Percentiles rank a stretch among this genome's conserved stretches.
Conservation (phyloP, 2,797 vertebrate species). For the Premnoplex brunnescens region DNA sequence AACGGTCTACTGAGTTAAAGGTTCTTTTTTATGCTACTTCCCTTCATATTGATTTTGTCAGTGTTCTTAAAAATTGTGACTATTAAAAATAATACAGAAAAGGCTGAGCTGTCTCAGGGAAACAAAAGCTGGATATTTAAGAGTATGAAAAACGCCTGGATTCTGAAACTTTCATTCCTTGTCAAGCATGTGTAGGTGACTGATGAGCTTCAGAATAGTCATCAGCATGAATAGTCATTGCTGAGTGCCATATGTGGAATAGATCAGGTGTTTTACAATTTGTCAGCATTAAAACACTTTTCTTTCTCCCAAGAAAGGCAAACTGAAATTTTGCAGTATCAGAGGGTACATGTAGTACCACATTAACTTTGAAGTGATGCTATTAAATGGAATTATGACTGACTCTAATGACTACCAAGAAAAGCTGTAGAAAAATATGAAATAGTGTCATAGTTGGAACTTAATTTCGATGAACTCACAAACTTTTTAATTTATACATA, state of each 20-base stretch:
- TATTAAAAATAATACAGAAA: neutral
- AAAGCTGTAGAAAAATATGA: neutral
- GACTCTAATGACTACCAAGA: neutral
- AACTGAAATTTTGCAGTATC: neutral
- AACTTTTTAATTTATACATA: neutral
- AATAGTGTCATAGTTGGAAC: neutral
- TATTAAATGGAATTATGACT: neutral
- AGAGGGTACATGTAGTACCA: neutral
- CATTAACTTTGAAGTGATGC: neutral
- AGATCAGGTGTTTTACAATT: neutral
- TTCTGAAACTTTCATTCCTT: neutral
- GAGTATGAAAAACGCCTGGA: neutral
- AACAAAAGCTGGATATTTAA: neutral
- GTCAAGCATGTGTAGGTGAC: neutral
- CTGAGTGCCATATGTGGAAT: neutral
- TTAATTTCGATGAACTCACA: neutral
- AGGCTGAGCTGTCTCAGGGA: neutral
- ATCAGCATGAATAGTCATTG: neutral
- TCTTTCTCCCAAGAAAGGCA: neutral
- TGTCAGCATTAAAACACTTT: neutral
- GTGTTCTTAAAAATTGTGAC: neutral
- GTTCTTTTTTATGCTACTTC: neutral
- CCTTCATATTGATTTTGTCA: neutral
- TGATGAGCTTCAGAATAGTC: slow-evolving; percentile 5
- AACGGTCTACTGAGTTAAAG: neutral